Evolutionary conservation across 1,140 invertebrate genomes (phyloP), one percentile per base, ranked within the genome.

Genomic region (Tetramorium alpestre): DNA sequence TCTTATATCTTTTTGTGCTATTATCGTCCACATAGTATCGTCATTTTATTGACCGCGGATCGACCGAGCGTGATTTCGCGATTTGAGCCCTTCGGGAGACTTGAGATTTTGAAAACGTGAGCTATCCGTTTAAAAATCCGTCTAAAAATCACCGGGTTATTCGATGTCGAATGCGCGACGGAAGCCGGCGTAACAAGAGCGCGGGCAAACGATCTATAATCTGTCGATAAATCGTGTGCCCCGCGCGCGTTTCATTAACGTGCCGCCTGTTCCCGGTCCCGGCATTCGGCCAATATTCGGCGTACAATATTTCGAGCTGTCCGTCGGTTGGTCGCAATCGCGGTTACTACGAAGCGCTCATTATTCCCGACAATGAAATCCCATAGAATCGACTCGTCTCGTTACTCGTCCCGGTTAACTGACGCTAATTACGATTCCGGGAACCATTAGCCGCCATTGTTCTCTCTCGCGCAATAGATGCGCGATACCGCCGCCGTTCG

Each of bases 281-380:
- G 77, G 80, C 69, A 82, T 73, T 84, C 69, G 69, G 54, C 80
- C 80, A 84, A 75, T 84, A 73, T 84, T 84, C 80, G 41, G 41
- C 41, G 80, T 75, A 75, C 67, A 54, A 84, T 75, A 84, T 84
- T 84, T 84, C 80, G 80, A 25, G 54, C 80, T 84, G 54, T 60
- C 80, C 80, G 54, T 84, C 69, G 22, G 70, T 44, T 70, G 56
- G 44, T 78, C 76, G 82, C 82, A 28, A 85, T 38, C 82, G 58
- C 82, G 60, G 72, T 78, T 67, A 65, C 75, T 85, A 77, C 82
- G 82, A 65, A 78, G 51, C 73, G 82, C 82, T 85, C 82, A 78
- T 85, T 85, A 85, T 85, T 78, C 73, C 38, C 73, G 49, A 85
- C 82, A 85, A 85, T 85, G 82, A 85, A 85, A 85, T 85, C 82